phyloP scores from a whole-genome alignment of 1,140 invertebrate species.

The Zaprionus lachaisei region DNA sequence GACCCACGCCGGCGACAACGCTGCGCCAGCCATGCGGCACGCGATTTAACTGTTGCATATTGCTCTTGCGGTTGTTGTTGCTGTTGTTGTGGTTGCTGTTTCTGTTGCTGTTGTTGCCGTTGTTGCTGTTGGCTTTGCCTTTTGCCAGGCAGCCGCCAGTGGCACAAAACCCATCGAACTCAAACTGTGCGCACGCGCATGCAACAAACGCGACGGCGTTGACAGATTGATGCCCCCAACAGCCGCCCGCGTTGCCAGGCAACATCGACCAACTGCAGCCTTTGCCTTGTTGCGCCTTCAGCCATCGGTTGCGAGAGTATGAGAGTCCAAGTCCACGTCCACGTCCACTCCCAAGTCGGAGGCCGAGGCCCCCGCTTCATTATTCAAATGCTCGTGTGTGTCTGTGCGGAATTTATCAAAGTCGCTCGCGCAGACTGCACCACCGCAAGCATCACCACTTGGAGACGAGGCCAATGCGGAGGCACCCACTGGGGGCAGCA shows the following conservation, averaged over 20 bases:
- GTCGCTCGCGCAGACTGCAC: conserved; percentile 46
- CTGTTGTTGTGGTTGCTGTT: conserved; percentile 27
- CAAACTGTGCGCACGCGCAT: conserved; percentile 79
- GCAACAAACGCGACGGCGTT: conserved; percentile 78
- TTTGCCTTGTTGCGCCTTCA: conserved; percentile 8
- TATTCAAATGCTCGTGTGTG: conserved; percentile 78
- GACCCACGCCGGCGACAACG: conserved; percentile 68
- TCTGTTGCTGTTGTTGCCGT: neutral
- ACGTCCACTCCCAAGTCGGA: conserved; percentile 10
- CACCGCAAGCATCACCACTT: neutral
- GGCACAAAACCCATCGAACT: conserved; percentile 79
- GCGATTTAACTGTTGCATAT: conserved; percentile 54
- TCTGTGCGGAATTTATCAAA: conserved; percentile 81
- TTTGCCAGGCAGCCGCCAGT: conserved; percentile 60
- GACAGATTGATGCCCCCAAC: conserved; percentile 81
- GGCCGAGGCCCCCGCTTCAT: conserved; percentile 69
- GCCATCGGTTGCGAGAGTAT: neutral
- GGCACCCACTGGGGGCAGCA: conserved; percentile 17
- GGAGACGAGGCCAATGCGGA: conserved; percentile 14
- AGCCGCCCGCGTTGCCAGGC: conserved; percentile 22
- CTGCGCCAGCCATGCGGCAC: conserved; percentile 41
- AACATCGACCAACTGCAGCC: conserved; percentile 1
- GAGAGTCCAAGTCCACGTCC: neutral
- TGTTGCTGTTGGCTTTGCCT: conserved; percentile 44
- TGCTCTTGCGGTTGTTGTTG: conserved; percentile 44